Percentiles rank a stretch among this genome's conserved stretches.
phyloP scores from a whole-genome alignment of 2,797 vertebrate genomes.

The Cyclura pinguis region DNA sequence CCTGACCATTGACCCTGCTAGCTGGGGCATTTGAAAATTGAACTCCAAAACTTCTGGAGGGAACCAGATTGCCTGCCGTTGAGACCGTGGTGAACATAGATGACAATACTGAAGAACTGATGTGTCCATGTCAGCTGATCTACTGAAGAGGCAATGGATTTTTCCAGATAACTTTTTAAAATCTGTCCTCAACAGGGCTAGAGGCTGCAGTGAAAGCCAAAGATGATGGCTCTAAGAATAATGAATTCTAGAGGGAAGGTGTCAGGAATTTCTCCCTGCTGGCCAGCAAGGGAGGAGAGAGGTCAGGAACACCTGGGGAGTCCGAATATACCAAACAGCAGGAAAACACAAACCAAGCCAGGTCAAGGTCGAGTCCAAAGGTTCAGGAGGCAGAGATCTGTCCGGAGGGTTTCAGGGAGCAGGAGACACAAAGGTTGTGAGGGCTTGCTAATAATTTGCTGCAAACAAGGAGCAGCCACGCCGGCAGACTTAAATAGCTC shows the following conservation, averaged over 20 bases:
- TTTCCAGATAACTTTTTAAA: background rate
- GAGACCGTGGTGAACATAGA: background rate
- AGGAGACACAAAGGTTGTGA: too few species aligned
- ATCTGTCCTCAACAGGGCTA: background rate
- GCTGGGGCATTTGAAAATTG: background rate
- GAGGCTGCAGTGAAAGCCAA: background rate
- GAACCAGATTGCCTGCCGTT: background rate
- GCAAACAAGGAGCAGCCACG: too few species aligned
- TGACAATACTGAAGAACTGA: background rate
- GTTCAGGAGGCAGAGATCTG: too few species aligned
- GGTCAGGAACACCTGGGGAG: too few species aligned
- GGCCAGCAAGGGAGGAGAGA: too few species aligned
- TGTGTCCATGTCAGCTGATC: background rate
- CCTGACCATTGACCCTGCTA: background rate
- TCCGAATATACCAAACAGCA: too few species aligned
- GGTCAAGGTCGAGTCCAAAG: too few species aligned
- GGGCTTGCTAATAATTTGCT: too few species aligned
- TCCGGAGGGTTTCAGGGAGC: too few species aligned
- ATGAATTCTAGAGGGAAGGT: background rate
- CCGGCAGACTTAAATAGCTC: too few species aligned
- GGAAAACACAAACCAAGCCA: too few species aligned
- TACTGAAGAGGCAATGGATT: constrained; percentile 2
- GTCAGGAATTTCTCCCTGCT: too few species aligned
- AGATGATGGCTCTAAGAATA: background rate
- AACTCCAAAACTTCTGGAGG: background rate